These are phyloP conservation scores for Hystrix brachyura DNA, from an alignment of 2,113 vertebrate genomes.

Conservation along the genomic window DNA sequence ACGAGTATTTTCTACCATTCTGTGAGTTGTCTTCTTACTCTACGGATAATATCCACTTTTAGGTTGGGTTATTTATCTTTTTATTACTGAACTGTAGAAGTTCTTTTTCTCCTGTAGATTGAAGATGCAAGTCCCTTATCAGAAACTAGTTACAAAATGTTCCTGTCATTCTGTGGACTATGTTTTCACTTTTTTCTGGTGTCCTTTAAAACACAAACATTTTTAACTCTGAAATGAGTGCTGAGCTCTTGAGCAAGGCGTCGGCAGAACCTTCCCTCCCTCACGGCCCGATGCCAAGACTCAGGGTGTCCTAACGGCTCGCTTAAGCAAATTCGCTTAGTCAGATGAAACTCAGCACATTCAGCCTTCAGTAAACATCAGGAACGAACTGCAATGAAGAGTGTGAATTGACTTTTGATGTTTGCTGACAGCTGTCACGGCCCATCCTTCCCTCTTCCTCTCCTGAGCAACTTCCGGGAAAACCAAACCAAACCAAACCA, in stretches of 20 bases:
- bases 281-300: background rate
- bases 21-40: background rate
- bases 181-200: background rate
- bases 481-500: background rate
- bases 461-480: background rate
- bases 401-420: no score
- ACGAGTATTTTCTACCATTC: background rate
- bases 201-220: background rate
- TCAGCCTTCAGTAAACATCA: background rate
- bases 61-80: background rate
- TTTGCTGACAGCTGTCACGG: background rate
- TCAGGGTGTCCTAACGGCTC: background rate
- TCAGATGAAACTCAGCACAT: background rate
- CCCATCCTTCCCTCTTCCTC: background rate
- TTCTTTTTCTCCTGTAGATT: background rate
- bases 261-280: no score
- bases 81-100: background rate
- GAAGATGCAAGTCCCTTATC: background rate
- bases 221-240: background rate
- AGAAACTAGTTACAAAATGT: background rate
- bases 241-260: background rate
- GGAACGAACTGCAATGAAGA: no score
- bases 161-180: background rate
- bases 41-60: background rate
- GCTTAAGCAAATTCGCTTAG: background rate